phyloP scores from a whole-genome alignment of 2,113 vertebrate species.

The Trachemys scripta region DNA sequence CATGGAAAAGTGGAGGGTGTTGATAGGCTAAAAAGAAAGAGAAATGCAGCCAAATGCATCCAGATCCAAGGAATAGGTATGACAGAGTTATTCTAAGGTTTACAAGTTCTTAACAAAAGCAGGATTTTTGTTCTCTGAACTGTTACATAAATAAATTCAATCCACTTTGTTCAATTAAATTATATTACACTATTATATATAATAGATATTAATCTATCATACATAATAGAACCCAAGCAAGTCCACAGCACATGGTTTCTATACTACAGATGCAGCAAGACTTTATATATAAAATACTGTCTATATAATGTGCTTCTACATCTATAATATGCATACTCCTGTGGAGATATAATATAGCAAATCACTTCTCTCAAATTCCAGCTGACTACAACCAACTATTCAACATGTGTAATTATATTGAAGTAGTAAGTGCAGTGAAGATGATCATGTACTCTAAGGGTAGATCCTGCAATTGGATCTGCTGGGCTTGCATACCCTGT shows the following conservation, averaged over 20 bases:
- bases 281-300: neutral
- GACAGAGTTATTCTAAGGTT: neutral
- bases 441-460: no score
- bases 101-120: neutral
- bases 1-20: neutral
- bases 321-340: no score
- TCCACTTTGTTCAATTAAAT: neutral
- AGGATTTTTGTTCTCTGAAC: neutral
- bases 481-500: no score
- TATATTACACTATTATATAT: neutral
- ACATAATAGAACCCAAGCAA: neutral
- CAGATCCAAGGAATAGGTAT: neutral
- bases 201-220: neutral
- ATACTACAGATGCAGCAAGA: neutral
- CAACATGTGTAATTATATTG: no score
- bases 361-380: no score
- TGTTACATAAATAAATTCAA: neutral
- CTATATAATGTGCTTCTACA: no score
- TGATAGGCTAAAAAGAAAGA: neutral
- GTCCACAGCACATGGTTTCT: neutral
- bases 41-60: neutral
- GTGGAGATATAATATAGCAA: no score
- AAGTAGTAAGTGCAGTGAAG: no score
- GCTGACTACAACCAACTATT: no score
- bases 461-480: no score